Conservation (phyloP, 2,797 vertebrate species). For the Ceryle rudis region DNA sequence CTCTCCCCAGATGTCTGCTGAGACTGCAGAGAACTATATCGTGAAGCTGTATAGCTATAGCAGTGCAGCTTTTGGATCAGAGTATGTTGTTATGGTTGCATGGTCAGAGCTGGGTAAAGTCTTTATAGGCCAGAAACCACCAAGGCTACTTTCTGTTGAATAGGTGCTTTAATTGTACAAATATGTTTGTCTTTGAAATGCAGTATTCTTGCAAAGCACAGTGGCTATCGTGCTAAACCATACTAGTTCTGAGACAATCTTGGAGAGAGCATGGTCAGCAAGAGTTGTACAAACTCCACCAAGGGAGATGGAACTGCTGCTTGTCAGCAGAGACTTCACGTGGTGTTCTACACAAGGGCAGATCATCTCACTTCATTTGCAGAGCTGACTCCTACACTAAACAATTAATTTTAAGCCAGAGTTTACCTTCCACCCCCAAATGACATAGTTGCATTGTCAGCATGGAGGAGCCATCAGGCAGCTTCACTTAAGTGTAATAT, state of each 20-base stretch:
- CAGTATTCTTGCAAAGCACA: not conserved
- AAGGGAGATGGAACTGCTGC: not conserved
- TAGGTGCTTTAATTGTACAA: not conserved
- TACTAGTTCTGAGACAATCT: not conserved
- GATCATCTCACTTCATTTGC: not conserved
- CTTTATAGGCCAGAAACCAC: not conserved
- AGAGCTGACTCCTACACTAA: not conserved
- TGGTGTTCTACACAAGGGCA: not conserved
- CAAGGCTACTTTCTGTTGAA: not conserved
- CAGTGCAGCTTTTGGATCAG: not conserved
- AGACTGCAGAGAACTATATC: fast-evolving
- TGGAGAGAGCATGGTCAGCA: fast-evolving
- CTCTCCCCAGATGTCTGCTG: not conserved
- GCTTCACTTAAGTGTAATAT: not conserved
- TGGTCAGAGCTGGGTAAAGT: not conserved
- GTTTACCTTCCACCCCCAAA: not conserved
- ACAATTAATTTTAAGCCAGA: not conserved
- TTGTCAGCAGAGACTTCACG: not conserved
- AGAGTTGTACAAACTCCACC: not conserved
- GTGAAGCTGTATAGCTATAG: not conserved
- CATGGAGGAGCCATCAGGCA: not conserved
- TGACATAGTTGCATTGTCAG: not conserved
- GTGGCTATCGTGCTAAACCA: not conserved
- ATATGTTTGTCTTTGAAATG: not conserved
- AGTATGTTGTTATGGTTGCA: fast-evolving